Evolutionary conservation across 37 sponge, comb jelly and placozoan genomes (phyloP), one percentile per base, ranked within the genome.

Genomic region (Chondrilla cf. caribensis): DNA sequence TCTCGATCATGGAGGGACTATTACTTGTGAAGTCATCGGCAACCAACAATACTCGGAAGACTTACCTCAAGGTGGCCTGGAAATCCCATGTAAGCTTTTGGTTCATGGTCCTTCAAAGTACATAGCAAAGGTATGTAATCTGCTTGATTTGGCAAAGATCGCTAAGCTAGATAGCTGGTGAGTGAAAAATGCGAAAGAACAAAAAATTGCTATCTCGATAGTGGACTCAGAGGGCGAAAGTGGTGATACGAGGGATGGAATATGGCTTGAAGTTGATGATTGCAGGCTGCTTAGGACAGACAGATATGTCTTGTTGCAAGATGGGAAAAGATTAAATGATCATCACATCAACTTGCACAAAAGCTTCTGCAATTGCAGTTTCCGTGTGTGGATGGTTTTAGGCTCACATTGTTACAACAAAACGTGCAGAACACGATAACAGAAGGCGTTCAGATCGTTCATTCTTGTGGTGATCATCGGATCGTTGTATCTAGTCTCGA

Each of bases 31-130:
- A 0, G 81, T 86, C 21, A 79, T 60, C 37, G 81, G 80, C 1
- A 40, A 29, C 22, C 55, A 42, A 54, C 40, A 78, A 14, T 64
- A 47, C 38, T 79, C 80, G 26, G 59, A 18, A 22, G 86, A 79
- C 44, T 70, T 86, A 79, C 81, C 72, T 58, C 86, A 86, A 86
- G 86, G 86, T 36, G 82, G 87, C 14, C 26, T 86, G 47, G 80
- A 86, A 47, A 32, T 86, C 22, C 87, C 87, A 14, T 86, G 87
- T 38, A 73, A 33, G 14, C 40, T 86, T 1, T 79, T 64, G 9
- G 80, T 86, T 58, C 32, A 24, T 65, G 86, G 87, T 33, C 51
- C 24, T 37, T 25, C 21, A 1, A 67, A 55, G 18, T 44, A 80
- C 9, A 47, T 79, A 8, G 47, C 22, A 22, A 79, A 86, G 58